These are phyloP conservation scores for Sphaeramia orbicularis DNA, from an alignment of 2,797 vertebrate species.

Conservation along the genomic window DNA sequence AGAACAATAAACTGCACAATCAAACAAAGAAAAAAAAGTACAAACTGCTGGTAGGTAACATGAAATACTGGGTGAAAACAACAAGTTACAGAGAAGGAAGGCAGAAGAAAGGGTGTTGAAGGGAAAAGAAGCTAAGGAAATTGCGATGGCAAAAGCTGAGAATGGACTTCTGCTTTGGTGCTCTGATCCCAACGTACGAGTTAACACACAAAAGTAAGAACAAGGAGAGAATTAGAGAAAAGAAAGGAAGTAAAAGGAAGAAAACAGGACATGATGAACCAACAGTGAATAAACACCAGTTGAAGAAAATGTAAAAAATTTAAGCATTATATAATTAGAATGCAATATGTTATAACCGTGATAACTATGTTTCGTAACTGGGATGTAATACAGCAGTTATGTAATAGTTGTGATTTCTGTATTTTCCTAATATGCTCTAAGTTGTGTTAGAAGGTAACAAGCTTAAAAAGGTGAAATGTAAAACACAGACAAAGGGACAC, in stretches of 20 bases:
- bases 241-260: not conserved
- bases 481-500: too few species aligned
- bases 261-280: not conserved
- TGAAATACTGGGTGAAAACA: not conserved
- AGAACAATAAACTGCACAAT: not conserved
- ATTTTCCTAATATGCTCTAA: too few species aligned
- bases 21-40: not conserved
- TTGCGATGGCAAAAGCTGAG: not conserved
- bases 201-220: not conserved
- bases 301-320: too few species aligned
- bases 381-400: too few species aligned
- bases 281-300: not conserved
- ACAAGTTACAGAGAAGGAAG: not conserved
- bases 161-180: slow-evolving; percentile 1
- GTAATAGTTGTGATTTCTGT: too few species aligned
- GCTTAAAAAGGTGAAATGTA: too few species aligned
- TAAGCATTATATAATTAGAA: too few species aligned
- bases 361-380: too few species aligned
- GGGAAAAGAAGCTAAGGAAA: not conserved
- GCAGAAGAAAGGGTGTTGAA: not conserved
- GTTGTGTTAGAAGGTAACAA: too few species aligned
- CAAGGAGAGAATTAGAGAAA: not conserved
- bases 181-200: slow-evolving; percentile 4
- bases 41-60: too few species aligned
- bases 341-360: too few species aligned